Conservation (phyloP, 2,113 vertebrate species). For the Phalacrocorax aristotelis region DNA sequence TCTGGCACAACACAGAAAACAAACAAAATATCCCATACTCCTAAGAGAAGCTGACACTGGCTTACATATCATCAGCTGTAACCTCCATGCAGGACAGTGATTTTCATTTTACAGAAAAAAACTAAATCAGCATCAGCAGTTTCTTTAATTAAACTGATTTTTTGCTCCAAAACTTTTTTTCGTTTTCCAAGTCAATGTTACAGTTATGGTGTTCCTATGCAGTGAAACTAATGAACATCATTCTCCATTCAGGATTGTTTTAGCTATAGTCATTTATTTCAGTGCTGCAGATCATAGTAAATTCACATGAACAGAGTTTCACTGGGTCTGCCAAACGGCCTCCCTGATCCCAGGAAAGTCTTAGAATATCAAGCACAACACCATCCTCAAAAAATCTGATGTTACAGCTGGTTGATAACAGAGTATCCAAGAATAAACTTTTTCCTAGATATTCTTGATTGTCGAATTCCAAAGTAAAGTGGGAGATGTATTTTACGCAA, state of each 20-base stretch:
- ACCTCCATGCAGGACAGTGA: not conserved
- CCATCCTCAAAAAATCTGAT: not conserved
- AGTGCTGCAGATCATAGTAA: not conserved
- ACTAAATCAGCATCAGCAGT: not conserved
- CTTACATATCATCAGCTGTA: not conserved
- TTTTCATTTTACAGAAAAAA: not conserved
- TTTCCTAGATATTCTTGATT: not conserved
- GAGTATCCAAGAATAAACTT: not conserved
- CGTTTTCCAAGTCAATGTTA: not conserved
- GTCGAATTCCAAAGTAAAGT: not conserved
- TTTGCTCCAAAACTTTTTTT: not conserved
- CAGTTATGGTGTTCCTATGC: not conserved
- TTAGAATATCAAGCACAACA: not conserved
- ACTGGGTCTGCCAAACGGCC: not conserved
- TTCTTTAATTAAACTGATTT: not conserved
- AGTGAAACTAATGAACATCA: not conserved
- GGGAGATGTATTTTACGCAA: not conserved
- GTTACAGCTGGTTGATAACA: not conserved
- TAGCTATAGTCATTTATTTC: not conserved
- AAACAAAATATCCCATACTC: rapidly evolving
- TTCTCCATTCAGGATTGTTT: not conserved
- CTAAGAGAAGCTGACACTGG: not conserved
- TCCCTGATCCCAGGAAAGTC: not conserved
- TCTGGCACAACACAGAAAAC: not conserved
- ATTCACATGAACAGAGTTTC: not conserved